Base-by-base conservation (phyloP, 2,888 invertebrate genomes). In the Dugesia japonica region DNA sequence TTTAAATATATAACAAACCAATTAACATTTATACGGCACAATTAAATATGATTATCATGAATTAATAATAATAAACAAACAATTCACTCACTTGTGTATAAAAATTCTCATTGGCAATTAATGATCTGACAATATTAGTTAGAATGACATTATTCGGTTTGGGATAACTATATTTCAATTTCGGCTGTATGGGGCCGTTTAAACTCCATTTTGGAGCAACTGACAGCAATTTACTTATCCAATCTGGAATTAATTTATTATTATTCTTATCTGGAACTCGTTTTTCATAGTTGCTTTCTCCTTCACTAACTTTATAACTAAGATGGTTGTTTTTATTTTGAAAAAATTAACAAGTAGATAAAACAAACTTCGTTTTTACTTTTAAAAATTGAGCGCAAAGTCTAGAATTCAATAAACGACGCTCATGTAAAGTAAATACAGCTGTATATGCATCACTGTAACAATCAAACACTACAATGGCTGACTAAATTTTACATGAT, bases 91-190 rank as follows among this genome's bases (percentile, higher is more conserved):
- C 56, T n/a, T 56, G 56, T n/a, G 56, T 56, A 23, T 56, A 56
- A 56, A 56, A 56, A n/a, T 56, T 56, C n/a, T 56, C 56, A n/a
- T 56, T 56, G n/a, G 56, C 56, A 4, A 56, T 20, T n/a, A 56
- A 56, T 4, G 20, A 56, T 56, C 56, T 56, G 7, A 56, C 56
- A 23, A 56, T 56, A 56, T 56, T 56, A 56, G 20, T 56, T 4
- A 56, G 23, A 56, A 56, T 56, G 4, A 56, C 56, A 13, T 13
- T 13, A n/a, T 56, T 56, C 17, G 56, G 56, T 56, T 56, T n/a
- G 9, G 56, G 56, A 56, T 56, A 56, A 56, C 17, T 56, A 23
- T 56, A 56, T 56, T 23, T 56, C n/a, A 56, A 56, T 56, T 23
- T 23, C 20, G 56, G 56, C 56, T 56, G 56, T 20, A 56, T 56